Evolutionary conservation across 2,797 vertebrate species (phyloP).

Genomic region (Ptychadena robeensis): DNA sequence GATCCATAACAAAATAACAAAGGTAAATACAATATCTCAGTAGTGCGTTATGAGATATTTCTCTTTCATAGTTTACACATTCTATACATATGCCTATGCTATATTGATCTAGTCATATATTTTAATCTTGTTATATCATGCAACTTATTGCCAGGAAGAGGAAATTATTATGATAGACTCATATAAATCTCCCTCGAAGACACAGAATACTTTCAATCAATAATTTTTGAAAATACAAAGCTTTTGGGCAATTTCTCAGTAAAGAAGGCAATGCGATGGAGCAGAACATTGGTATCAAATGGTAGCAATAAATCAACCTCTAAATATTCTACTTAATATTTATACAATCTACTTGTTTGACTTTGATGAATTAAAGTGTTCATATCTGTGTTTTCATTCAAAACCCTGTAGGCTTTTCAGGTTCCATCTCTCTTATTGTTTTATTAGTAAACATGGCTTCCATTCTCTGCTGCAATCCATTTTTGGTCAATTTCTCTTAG

Average conservation of each 20-base stretch:
- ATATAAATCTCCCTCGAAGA: slow-evolving; percentile 26
- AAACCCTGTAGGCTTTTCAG: slow-evolving; percentile 43
- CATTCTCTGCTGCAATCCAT: slow-evolving; percentile 16
- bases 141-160: not conserved
- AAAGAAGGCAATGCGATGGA: slow-evolving; percentile 24
- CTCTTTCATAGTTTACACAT: too few species aligned
- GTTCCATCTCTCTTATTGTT: slow-evolving; percentile 25
- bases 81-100: too few species aligned
- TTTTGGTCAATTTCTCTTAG: slow-evolving; percentile 22
- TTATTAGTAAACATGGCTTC: slow-evolving; percentile 46
- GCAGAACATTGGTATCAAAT: slow-evolving; percentile 52
- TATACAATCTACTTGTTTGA: slow-evolving; percentile 50
- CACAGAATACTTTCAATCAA: slow-evolving; percentile 23
- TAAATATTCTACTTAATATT: slow-evolving; percentile 48
- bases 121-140: not conserved
- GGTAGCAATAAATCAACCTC: slow-evolving; percentile 50
- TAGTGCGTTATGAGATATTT: too few species aligned
- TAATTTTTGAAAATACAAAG: slow-evolving; percentile 37
- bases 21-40: too few species aligned
- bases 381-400: slow-evolving; percentile 51
- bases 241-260: slow-evolving; percentile 42
- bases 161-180: slow-evolving; percentile 1
- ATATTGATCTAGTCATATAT: too few species aligned
- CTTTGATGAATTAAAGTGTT: slow-evolving; percentile 51
- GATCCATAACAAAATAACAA: too few species aligned